Conservation (phyloP, 2,113 vertebrate genomes). For the Gymnogyps californianus region DNA sequence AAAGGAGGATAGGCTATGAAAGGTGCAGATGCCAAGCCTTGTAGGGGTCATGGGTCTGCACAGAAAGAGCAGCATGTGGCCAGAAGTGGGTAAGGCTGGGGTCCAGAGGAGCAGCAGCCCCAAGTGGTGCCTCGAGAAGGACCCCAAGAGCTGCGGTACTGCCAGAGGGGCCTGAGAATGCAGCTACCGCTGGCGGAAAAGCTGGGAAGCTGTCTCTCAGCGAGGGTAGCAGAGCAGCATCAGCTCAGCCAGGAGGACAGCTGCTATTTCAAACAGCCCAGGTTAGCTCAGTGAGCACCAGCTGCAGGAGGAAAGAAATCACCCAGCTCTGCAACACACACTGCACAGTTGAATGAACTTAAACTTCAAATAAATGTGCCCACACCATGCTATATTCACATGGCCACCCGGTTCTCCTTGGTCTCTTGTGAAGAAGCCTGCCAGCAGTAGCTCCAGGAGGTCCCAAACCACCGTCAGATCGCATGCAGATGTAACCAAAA, state of each 20-base stretch:
- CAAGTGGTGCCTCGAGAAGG: rapidly evolving
- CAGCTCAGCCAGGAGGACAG: background rate
- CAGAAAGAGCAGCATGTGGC: background rate
- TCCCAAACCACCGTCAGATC: background rate
- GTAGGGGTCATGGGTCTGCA: background rate
- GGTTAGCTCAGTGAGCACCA: background rate
- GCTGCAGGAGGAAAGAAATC: background rate
- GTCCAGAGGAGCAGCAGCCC: background rate
- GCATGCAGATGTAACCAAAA: background rate
- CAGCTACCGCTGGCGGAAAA: background rate
- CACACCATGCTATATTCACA: background rate
- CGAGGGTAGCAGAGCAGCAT: rapidly evolving
- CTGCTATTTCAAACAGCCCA: background rate
- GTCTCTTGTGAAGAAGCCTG: background rate
- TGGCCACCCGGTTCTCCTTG: rapidly evolving
- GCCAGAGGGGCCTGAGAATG: background rate
- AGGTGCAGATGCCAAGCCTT: background rate
- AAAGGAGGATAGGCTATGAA: background rate
- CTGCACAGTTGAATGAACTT: background rate
- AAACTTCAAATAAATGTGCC: background rate
- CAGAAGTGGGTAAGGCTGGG: background rate
- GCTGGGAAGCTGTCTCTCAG: background rate
- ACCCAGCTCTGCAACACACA: background rate
- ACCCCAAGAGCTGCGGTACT: background rate
- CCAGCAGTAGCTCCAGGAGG: background rate